Conservation (phyloP, 2,888 invertebrate genomes). For the Rotaria socialis region DNA sequence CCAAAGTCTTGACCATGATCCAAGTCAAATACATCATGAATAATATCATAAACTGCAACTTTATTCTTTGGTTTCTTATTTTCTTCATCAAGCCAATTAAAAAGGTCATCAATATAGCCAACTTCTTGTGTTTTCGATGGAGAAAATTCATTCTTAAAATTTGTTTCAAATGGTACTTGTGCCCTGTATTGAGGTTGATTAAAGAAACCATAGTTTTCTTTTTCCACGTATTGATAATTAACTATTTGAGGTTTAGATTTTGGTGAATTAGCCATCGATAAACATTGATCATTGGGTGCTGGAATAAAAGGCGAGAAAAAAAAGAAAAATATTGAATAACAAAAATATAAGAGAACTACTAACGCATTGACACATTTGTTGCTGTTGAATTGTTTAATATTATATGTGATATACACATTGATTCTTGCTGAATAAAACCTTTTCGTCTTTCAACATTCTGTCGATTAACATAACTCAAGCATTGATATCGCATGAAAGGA, state of each 20-base stretch:
- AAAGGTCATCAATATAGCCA: neutral
- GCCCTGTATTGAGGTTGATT: neutral
- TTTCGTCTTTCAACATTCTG: conserved; percentile 5
- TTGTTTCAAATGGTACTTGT: neutral
- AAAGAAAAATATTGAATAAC: neutral
- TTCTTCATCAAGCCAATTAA: neutral
- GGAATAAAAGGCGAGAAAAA: neutral
- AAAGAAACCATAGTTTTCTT: neutral
- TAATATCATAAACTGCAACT: neutral
- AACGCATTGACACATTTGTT: neutral
- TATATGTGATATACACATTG: neutral
- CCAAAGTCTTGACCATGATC: too few species aligned
- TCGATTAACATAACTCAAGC: neutral
- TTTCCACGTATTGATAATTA: neutral
- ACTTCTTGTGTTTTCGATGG: neutral
- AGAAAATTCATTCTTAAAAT: neutral
- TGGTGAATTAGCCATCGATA: neutral
- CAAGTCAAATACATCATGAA: neutral
- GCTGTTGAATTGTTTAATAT: neutral
- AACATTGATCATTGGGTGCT: neutral
- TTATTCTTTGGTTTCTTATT: neutral
- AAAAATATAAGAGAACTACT: neutral
- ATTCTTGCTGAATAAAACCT: neutral
- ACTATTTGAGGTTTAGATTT: neutral
- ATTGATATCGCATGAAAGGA: neutral